Percentiles rank a stretch among this genome's conserved stretches.
phyloP scores from a whole-genome alignment of 2,113 vertebrate genomes.

The Anthoscopus minutus region DNA sequence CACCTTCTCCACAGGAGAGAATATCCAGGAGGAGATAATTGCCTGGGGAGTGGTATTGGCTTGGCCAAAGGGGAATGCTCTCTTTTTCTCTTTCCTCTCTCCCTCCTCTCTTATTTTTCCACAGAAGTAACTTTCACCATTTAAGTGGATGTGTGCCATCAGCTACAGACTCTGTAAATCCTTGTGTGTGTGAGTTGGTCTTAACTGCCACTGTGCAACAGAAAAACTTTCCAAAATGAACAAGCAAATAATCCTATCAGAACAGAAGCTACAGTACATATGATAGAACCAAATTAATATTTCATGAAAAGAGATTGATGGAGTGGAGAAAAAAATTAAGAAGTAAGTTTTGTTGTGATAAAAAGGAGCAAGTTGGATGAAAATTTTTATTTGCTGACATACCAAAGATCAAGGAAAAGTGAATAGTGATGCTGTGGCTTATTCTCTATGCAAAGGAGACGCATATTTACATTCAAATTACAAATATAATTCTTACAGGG shows the following conservation, averaged over 20 bases:
- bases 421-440: background rate
- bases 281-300: background rate
- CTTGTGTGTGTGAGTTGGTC: background rate
- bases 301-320: background rate
- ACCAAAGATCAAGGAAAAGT: background rate
- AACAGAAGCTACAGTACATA: background rate
- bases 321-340: background rate
- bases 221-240: background rate
- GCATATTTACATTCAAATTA: background rate
- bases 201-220: background rate
- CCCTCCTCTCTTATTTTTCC: background rate
- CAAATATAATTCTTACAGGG: background rate
- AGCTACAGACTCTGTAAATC: background rate
- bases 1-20: background rate
- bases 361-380: background rate
- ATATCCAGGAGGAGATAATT: background rate
- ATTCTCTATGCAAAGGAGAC: background rate
- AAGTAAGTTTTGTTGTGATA: background rate
- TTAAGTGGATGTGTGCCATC: background rate
- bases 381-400: background rate
- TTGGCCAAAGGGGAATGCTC: background rate
- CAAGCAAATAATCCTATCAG: background rate
- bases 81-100: background rate
- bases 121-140: background rate
- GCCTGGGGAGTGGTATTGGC: background rate